A percentile compares a stretch with the other conserved stretches of the same genome.
Evolutionary conservation across 2,113 vertebrate genomes (phyloP).

Genomic region (Plecotus auritus): DNA sequence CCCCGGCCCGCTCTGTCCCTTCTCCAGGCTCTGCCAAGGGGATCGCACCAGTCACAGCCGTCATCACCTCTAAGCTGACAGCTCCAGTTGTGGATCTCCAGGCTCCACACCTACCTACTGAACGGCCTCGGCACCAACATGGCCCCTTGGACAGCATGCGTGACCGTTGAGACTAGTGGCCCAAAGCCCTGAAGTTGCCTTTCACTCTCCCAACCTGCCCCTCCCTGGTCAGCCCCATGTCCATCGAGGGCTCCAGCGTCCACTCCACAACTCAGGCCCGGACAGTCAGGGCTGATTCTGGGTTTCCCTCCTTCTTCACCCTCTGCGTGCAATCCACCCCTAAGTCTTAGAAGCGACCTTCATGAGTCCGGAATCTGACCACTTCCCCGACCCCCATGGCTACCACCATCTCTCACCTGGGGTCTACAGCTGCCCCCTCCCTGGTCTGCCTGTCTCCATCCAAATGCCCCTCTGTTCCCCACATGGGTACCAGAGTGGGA

Average conservation of each 20-base stretch:
- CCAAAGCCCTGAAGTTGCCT: neutral
- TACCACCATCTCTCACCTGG: neutral
- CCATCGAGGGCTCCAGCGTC: neutral
- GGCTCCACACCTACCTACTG: neutral
- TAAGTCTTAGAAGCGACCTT: neutral
- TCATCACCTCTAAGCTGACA: neutral
- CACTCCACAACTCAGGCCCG: neutral
- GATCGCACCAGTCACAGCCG: neutral
- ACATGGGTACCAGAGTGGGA: neutral
- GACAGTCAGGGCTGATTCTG: neutral
- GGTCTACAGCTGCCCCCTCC: neutral
- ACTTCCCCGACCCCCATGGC: neutral
- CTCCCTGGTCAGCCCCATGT: neutral
- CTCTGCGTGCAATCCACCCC: neutral
- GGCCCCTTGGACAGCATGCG: neutral
- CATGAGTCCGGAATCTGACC: neutral
- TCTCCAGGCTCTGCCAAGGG: neutral
- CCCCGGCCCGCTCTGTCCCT: neutral
- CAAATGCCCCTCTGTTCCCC: neutral
- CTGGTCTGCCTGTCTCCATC: neutral
- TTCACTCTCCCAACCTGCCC: neutral
- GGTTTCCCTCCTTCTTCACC: neutral
- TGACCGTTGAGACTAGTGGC: neutral
- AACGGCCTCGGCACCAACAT: no score
- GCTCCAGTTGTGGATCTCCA: neutral